Percentiles rank a stretch among this genome's conserved stretches.
These are phyloP conservation scores for Ursus arctos DNA, from an alignment of 2,113 vertebrate species.

Conservation along the genomic window DNA sequence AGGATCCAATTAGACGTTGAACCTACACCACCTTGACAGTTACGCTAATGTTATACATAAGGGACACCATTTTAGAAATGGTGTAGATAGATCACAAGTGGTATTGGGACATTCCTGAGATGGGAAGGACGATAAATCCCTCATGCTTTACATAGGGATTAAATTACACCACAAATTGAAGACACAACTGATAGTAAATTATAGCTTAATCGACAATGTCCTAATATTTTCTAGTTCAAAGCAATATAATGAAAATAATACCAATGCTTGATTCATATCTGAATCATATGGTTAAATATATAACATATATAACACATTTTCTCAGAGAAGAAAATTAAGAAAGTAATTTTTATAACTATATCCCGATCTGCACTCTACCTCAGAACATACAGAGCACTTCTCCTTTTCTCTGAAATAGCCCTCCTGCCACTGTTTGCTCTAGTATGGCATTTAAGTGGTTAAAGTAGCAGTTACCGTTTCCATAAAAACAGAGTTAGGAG, in stretches of 20 bases:
- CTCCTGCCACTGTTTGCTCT: not conserved
- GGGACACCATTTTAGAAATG: not conserved
- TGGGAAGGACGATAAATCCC: not conserved
- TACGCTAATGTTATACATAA: not conserved
- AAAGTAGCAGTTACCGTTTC: not conserved
- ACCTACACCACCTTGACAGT: not conserved
- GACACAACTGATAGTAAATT: not conserved
- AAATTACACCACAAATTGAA: slow-evolving; percentile 34
- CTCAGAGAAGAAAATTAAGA: slow-evolving; percentile 41
- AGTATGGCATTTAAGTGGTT: not conserved
- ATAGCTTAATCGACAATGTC: not conserved
- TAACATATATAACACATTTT: slow-evolving; percentile 2
- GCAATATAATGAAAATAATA: slow-evolving; percentile 11
- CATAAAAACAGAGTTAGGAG: not conserved
- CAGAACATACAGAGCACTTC: not conserved
- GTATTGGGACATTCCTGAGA: not conserved
- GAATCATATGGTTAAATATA: not conserved
- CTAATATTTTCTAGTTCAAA: slow-evolving; percentile 22
- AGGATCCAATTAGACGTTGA: not conserved
- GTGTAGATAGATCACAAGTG: not conserved
- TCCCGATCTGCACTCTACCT: not conserved
- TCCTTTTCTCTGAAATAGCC: slow-evolving; percentile 9
- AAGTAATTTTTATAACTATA: not conserved
- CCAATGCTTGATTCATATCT: not conserved
- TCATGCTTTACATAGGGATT: not conserved